A percentile compares a stretch with the other conserved stretches of the same genome.
These are phyloP conservation scores for Alectoris magna DNA, from an alignment of 2,797 vertebrate genomes.

Conservation along the genomic window DNA sequence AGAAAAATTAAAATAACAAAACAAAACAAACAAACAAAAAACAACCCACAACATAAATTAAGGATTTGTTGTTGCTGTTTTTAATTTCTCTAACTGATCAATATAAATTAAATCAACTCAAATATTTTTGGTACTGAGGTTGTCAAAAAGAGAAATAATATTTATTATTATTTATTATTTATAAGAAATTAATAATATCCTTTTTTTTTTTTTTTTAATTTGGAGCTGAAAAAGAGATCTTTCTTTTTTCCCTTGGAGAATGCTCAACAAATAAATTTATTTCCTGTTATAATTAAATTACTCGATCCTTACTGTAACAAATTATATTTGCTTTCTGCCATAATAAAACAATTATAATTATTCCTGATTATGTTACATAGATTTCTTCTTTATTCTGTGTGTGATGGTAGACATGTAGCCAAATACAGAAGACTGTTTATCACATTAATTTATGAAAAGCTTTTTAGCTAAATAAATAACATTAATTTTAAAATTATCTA, in stretches of 20 bases:
- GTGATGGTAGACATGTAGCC: neutral
- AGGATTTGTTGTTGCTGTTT: neutral
- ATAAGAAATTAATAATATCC: fast-evolving
- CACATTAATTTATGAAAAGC: neutral
- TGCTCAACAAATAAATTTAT: neutral
- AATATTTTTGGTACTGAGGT: neutral
- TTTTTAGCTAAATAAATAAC: neutral
- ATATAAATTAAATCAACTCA: neutral
- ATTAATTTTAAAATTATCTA: neutral
- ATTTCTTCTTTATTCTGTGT: neutral
- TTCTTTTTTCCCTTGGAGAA: neutral
- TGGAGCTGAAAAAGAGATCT: neutral
- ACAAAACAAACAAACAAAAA: neutral
- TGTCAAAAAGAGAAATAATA: neutral
- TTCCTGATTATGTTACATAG: neutral
- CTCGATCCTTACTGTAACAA: neutral
- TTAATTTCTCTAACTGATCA: neutral
- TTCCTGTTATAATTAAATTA: neutral
- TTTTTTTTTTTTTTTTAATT: neutral
- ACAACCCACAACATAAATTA: neutral
- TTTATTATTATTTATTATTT: too few species aligned
- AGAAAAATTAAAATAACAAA: too few species aligned
- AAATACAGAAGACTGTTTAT: neutral
- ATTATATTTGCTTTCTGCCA: fast-evolving
- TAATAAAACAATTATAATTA: neutral